These are phyloP conservation scores for Misgurnus anguillicaudatus DNA, from an alignment of 2,113 vertebrate species.

Conservation along the genomic window DNA sequence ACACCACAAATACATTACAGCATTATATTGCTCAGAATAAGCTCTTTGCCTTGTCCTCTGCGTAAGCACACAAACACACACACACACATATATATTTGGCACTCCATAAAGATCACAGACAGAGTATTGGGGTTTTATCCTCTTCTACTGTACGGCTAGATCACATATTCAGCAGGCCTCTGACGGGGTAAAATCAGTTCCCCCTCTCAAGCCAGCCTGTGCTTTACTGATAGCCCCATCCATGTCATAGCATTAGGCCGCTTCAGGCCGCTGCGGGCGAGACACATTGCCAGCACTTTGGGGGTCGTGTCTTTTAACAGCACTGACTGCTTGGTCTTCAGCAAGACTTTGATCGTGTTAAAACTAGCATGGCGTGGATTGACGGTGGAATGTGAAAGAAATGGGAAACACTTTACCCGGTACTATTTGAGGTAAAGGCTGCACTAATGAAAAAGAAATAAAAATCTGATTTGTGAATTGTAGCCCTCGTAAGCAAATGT, in stretches of 20 bases:
- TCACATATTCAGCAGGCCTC: slow-evolving; percentile 43
- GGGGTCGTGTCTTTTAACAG: slow-evolving; percentile 40
- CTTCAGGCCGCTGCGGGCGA: slow-evolving; percentile 33
- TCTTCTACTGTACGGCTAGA: slow-evolving; percentile 37
- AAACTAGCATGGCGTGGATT: slow-evolving; percentile 34
- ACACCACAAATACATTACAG: background rate
- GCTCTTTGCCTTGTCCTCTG: background rate
- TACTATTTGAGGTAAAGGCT: background rate
- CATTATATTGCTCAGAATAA: background rate
- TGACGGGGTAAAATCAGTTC: slow-evolving; percentile 37
- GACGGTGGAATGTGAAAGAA: slow-evolving; percentile 29
- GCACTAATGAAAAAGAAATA: slow-evolving; percentile 25
- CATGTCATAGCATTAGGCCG: slow-evolving; percentile 45
- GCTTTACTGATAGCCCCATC: slow-evolving; percentile 43
- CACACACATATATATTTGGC: slow-evolving; percentile 37
- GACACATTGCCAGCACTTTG: slow-evolving; percentile 40
- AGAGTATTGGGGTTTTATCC: slow-evolving; percentile 46
- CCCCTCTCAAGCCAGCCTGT: slow-evolving; percentile 43
- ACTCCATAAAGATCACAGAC: slow-evolving; percentile 45
- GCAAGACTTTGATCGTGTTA: slow-evolving; percentile 37
- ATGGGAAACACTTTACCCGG: slow-evolving; percentile 1
- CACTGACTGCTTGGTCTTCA: slow-evolving; percentile 39
- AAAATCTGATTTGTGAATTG: slow-evolving; percentile 21
- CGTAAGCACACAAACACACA: background rate
- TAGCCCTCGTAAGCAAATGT: slow-evolving; percentile 26